Evolutionary conservation across 2,113 vertebrate species (phyloP), one percentile per base, ranked within the genome.

Genomic region (Psittacula cyanocephala): DNA sequence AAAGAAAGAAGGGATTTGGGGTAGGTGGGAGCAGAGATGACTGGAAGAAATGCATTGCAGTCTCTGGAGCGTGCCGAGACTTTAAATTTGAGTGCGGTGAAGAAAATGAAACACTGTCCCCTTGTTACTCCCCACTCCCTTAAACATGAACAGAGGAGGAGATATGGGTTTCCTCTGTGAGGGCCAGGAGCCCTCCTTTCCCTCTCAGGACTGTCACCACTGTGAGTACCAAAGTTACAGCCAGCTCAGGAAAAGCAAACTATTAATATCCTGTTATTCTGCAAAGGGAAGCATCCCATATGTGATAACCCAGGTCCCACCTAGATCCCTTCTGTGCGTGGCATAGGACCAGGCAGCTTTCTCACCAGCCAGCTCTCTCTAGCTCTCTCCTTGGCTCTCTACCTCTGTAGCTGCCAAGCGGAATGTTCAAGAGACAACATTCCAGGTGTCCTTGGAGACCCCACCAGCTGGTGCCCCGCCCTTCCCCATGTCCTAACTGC

Each of bases 341-440:
- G 44, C n/a, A 10, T 9, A 33, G 31, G 39, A 28, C 24, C 17
- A n/a, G 37, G 37, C 10, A 39, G 25, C 10, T 68, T 22, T 19
- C 52, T 47, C 15, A 93, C 87, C 50, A 0, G 29, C 5, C 31
- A n/a, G 49, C n/a, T 13, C 20, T 46, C 35, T n/a, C 29, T 29
- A 55, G 52, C 52, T 55, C 57, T n/a, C 57, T 59, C 33, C 57
- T 59, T 24, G 33, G 33, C 33, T 59, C 13, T 7, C 22, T 24
- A 9, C 14, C 22, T 59, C 33, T 9, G 47, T 15, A 1, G 4
- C 57, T 12, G 11, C 6, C 29, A 8, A 25, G 10, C 1, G 4
- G 53, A 88, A 63, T 22, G 41, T 46, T 88, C 2, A 5, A 57
- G 74, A 31, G 49, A 27, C 37, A 41, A 79, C 90, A 75, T 79